Evolutionary conservation across 1,140 invertebrate genomes (phyloP).

Genomic region (Brachionus calyciflorus): DNA sequence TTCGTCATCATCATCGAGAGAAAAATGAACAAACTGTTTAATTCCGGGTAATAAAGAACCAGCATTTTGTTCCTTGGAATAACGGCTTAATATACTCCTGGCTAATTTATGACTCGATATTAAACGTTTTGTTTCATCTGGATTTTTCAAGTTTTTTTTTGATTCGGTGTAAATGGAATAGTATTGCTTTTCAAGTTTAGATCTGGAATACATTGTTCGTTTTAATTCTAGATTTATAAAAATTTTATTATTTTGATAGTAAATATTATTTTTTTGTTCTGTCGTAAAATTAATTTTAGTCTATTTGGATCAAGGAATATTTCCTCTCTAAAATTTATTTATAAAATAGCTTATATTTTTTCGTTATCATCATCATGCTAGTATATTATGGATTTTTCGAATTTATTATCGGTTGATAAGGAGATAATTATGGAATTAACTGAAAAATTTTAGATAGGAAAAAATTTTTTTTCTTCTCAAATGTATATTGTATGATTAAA

Average conservation of each 20-base stretch:
- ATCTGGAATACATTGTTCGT: background rate
- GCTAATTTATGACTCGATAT: constrained; percentile 2
- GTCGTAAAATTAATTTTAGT: too few species aligned
- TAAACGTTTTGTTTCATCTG: background rate
- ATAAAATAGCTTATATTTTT: too few species aligned
- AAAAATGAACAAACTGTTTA: background rate
- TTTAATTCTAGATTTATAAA: too few species aligned
- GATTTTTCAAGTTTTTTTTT: background rate
- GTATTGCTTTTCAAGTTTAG: constrained; percentile 3
- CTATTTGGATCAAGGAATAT: too few species aligned
- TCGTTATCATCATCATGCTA: too few species aligned
- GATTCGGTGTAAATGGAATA: constrained; percentile 1
- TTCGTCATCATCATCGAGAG: background rate
- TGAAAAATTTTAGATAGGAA: too few species aligned
- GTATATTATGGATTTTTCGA: background rate
- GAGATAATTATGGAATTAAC: too few species aligned
- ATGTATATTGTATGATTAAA: too few species aligned
- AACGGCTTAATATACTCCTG: background rate
- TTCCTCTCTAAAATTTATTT: too few species aligned
- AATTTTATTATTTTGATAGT: too few species aligned
- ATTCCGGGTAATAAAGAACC: background rate
- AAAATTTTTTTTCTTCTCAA: too few species aligned
- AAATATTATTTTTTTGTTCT: too few species aligned
- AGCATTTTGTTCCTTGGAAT: background rate
- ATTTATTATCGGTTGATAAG: constrained; percentile 5